Evolutionary conservation across 2,797 vertebrate species (phyloP).

Genomic region (Poecilia velifera): DNA sequence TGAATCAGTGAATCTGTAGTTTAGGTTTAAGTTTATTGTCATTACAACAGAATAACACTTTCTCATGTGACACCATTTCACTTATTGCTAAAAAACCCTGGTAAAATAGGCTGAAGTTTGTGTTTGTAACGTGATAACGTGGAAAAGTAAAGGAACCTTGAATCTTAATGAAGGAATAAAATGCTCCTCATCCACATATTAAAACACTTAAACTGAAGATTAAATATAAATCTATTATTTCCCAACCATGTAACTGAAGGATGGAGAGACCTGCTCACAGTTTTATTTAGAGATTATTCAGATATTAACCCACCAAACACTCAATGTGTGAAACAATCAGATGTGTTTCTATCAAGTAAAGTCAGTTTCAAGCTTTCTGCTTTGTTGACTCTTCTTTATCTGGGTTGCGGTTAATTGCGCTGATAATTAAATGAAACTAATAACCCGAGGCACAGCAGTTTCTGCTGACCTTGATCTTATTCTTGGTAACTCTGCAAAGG

Average conservation of each 20-base stretch:
- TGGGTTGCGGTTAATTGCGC: constrained; percentile 62
- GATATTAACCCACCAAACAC: constrained; percentile 25
- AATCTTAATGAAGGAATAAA: constrained; percentile 11
- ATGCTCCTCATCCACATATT: constrained; percentile 11
- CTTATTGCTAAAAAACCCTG: background rate
- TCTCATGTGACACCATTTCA: background rate
- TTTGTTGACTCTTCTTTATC: constrained; percentile 50
- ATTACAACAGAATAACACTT: background rate
- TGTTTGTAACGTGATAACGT: background rate
- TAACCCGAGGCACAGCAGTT: constrained; percentile 38
- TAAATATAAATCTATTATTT: constrained; percentile 43
- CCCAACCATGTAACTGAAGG: constrained; percentile 27
- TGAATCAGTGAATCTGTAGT: background rate
- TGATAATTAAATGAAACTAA: constrained; percentile 35
- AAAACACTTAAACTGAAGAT: constrained; percentile 17
- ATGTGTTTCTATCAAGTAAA: constrained; percentile 10
- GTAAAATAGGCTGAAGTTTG: background rate
- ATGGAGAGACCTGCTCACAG: constrained; percentile 44
- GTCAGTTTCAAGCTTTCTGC: constrained; percentile 20
- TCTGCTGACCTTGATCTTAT: constrained; percentile 59
- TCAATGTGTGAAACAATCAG: background rate
- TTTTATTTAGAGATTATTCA: constrained; percentile 41
- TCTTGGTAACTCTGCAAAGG: constrained; percentile 17
- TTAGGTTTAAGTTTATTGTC: background rate
- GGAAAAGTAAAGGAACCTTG: constrained; percentile 4